Evolutionary conservation across 2,113 vertebrate species (phyloP).

Genomic region (Anarhynchus alexandrinus): DNA sequence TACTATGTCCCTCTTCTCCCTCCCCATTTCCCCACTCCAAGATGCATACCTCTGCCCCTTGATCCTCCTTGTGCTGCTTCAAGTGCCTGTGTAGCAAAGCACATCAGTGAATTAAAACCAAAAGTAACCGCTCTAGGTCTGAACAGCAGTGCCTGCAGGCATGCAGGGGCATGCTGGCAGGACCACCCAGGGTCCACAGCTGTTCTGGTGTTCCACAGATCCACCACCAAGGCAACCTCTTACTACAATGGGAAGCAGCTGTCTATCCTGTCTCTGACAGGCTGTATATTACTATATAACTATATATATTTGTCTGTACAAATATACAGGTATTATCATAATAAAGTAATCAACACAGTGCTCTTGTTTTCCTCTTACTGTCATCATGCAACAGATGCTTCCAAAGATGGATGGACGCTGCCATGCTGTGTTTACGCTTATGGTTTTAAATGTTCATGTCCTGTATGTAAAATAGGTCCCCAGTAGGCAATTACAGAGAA

Average conservation of each 20-base stretch:
- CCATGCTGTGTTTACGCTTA: background rate
- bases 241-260: background rate
- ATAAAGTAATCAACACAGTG: background rate
- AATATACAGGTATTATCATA: background rate
- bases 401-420: background rate
- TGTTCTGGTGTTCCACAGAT: background rate
- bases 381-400: background rate
- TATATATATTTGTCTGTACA: background rate
- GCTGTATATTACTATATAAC: background rate
- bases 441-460: background rate
- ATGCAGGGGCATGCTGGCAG: background rate
- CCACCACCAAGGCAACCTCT: background rate
- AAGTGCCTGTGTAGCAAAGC: background rate
- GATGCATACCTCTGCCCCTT: background rate
- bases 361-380: background rate
- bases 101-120: background rate
- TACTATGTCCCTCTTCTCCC: rapidly evolving
- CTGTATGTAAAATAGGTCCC: background rate
- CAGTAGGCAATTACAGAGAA: background rate
- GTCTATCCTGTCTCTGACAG: background rate
- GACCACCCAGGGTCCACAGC: background rate
- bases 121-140: background rate
- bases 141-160: background rate
- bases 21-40: background rate
- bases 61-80: background rate